Evolutionary conservation across 2,113 vertebrate genomes (phyloP).

Genomic region (Chloroceryle aenea): DNA sequence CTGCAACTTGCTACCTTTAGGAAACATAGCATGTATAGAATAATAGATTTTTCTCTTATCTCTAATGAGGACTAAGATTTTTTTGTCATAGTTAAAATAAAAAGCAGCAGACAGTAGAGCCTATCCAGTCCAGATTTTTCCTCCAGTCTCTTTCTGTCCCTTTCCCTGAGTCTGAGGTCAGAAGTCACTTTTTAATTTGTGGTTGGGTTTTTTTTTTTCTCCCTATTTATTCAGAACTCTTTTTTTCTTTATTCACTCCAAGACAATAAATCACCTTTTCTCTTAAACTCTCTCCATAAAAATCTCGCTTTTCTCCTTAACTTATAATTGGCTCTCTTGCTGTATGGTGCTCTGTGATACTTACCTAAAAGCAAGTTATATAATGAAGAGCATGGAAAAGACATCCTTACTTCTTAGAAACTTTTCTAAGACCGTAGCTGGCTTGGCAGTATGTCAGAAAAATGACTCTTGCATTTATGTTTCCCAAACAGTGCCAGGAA

Average conservation of each 20-base stretch:
- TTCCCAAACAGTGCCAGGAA: conserved; percentile 19
- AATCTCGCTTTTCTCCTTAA: conserved; percentile 29
- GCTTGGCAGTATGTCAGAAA: conserved; percentile 12
- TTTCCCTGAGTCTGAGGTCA: neutral
- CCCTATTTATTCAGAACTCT: neutral
- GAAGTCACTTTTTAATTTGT: conserved; percentile 19
- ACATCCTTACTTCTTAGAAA: neutral
- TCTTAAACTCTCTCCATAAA: conserved; percentile 9
- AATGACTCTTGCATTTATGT: neutral
- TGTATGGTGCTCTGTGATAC: neutral
- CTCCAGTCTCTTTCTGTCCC: neutral
- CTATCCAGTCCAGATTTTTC: neutral
- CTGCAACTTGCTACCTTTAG: neutral
- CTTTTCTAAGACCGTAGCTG: neutral
- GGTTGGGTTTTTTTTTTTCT: neutral
- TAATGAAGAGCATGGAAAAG: neutral
- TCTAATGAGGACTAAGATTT: neutral
- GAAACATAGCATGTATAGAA: neutral
- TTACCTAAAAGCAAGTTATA: neutral
- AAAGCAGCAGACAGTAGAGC: neutral
- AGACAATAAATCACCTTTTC: conserved; percentile 17
- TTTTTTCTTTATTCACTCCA: conserved; percentile 17
- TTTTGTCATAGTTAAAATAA: neutral
- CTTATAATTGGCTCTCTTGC: conserved; percentile 35
- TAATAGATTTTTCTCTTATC: conserved; percentile 2